Evolutionary conservation across 53 echinoderm and acorn worm genomes (phyloP).

Genomic region (Patiria pectinifera): DNA sequence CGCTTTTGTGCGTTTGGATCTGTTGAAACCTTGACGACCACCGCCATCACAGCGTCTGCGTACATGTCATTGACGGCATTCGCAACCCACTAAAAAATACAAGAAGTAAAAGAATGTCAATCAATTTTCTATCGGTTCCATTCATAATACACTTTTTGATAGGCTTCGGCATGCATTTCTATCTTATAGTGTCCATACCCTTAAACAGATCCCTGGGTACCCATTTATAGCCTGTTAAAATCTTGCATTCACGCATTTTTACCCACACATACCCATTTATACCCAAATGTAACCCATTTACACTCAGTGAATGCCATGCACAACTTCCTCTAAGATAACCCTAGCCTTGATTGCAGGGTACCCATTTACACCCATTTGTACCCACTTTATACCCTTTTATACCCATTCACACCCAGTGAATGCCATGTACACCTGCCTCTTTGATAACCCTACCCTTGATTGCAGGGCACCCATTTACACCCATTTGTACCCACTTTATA

Average conservation of each 20-base stretch:
- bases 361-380: neutral
- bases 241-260: too few relatives aligned
- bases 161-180: too few relatives aligned
- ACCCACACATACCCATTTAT: neutral
- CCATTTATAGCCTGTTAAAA: too few relatives aligned
- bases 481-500: too few relatives aligned
- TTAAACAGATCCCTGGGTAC: too few relatives aligned
- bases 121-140: neutral
- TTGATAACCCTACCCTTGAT: neutral
- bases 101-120: neutral
- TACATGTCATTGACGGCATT: constrained; percentile 99
- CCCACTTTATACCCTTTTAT: neutral
- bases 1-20: constrained; percentile 82
- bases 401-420: neutral
- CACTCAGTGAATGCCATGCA: neutral
- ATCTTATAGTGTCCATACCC: too few relatives aligned
- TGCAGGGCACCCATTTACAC: neutral
- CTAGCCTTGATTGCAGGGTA: neutral
- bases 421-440: neutral
- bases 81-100: constrained; percentile 75
- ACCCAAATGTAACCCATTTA: neutral
- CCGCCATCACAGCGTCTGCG: constrained; percentile 90
- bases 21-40: constrained; percentile 78
- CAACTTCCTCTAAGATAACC: neutral
- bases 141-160: too few relatives aligned